These are phyloP conservation scores for Oasisia sp. DNA, from an alignment of 2,888 invertebrate genomes.

Conservation along the genomic window DNA sequence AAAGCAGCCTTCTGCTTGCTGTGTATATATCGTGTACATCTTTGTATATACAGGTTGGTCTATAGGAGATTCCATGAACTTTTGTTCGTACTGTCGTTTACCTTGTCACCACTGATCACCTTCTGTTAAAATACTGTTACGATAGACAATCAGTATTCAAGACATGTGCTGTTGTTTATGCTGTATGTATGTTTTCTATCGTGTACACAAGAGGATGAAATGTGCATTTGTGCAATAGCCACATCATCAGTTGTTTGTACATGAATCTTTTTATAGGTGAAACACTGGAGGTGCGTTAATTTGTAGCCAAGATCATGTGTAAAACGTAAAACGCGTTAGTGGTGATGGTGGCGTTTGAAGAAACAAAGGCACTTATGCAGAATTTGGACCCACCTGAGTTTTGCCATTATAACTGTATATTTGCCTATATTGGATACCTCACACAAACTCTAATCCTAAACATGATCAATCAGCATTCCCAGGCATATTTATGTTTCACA, in stretches of 20 bases:
- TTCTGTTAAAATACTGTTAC: background rate
- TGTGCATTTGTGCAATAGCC: background rate
- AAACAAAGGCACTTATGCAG: background rate
- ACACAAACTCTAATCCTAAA: no score
- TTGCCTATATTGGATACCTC: no score
- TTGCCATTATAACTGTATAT: no score
- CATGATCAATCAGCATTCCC: no score
- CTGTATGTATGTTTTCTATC: background rate
- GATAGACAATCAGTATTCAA: background rate
- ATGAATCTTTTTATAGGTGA: background rate
- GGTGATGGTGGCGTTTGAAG: background rate
- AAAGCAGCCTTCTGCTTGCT: background rate
- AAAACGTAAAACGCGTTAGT: background rate
- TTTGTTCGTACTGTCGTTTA: background rate
- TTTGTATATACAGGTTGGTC: background rate
- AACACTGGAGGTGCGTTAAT: background rate
- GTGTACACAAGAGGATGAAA: background rate
- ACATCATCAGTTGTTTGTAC: conserved; percentile 7
- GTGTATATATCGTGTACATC: background rate
- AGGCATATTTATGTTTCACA: no score
- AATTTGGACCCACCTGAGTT: no score
- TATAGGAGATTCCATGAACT: background rate
- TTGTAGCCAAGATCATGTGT: background rate
- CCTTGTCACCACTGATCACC: background rate
- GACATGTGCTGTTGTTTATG: background rate